A percentile compares a stretch with the other conserved stretches of the same genome.
These are phyloP conservation scores for Scaeva pyrastri DNA, from an alignment of 2,888 invertebrate species.

Conservation along the genomic window DNA sequence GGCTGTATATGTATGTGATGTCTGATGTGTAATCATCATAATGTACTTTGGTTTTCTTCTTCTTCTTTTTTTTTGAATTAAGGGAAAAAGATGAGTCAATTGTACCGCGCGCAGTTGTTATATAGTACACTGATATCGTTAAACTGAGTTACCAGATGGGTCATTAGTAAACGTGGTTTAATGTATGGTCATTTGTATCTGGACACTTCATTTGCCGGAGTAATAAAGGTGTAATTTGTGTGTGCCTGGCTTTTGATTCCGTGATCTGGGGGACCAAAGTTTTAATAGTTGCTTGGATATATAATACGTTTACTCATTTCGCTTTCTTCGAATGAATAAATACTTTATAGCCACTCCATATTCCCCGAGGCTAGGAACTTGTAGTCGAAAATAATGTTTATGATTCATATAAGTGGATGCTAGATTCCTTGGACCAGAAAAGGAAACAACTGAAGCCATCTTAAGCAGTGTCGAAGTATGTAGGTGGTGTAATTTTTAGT, in stretches of 20 bases:
- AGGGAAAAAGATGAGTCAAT: constrained; percentile 13
- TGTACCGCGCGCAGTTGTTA: constrained; percentile 1
- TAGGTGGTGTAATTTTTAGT: too few relatives aligned
- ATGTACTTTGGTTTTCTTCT: constrained; percentile 15
- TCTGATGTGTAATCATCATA: constrained; percentile 29
- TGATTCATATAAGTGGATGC: too few relatives aligned
- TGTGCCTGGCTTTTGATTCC: not conserved
- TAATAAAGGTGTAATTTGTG: not conserved
- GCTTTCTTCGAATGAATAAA: too few relatives aligned
- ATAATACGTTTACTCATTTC: not conserved
- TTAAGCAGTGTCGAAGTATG: too few relatives aligned
- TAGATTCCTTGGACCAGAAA: too few relatives aligned
- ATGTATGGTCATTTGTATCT: not conserved
- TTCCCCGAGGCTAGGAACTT: too few relatives aligned
- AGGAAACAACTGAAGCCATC: too few relatives aligned
- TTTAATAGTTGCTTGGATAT: not conserved
- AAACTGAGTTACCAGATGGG: constrained; percentile 27
- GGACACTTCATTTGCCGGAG: constrained; percentile 16
- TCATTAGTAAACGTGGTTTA: constrained; percentile 19
- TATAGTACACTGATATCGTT: constrained; percentile 14
- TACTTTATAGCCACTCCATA: too few relatives aligned
- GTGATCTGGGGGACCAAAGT: not conserved
- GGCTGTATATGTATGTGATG: too few relatives aligned
- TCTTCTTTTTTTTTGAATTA: not conserved
- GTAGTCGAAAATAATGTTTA: too few relatives aligned